Conservation (phyloP, 1,140 invertebrate species). For the Drosophila triauraria region DNA sequence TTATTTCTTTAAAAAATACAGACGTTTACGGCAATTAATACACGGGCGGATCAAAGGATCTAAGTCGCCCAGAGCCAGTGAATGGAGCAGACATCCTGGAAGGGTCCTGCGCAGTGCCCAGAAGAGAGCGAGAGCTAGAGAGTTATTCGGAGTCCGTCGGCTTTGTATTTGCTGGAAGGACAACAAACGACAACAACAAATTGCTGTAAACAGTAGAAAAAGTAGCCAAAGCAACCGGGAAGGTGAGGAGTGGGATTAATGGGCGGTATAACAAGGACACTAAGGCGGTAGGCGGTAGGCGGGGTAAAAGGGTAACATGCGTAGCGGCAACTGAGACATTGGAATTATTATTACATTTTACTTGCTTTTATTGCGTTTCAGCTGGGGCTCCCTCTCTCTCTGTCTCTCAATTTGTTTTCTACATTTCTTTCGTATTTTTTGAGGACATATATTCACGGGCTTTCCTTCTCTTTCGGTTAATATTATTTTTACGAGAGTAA, state of each 20-base stretch:
- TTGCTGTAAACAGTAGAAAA: slow-evolving; percentile 60
- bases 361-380: slow-evolving; percentile 62
- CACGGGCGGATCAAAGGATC: slow-evolving; percentile 46
- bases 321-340: slow-evolving; percentile 61
- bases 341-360: slow-evolving; percentile 73
- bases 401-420: slow-evolving; percentile 5
- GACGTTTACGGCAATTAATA: slow-evolving; percentile 11
- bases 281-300: background rate
- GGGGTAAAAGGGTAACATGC: slow-evolving; percentile 46
- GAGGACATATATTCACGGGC: background rate
- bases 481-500: slow-evolving; percentile 12
- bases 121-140: slow-evolving; percentile 3
- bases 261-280: slow-evolving; percentile 17
- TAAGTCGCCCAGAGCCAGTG: slow-evolving; percentile 22
- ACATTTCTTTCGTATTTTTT: background rate
- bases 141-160: slow-evolving; percentile 27
- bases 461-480: slow-evolving; percentile 7
- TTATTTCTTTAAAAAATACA: background rate
- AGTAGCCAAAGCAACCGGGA: slow-evolving; percentile 45
- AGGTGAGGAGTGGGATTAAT: slow-evolving; percentile 6
- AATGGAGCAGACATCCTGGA: slow-evolving; percentile 41
- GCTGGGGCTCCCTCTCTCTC: slow-evolving; percentile 11
- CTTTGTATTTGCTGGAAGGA: slow-evolving; percentile 54
- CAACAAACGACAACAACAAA: slow-evolving; percentile 53
- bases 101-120: slow-evolving; percentile 35